phyloP scores from a whole-genome alignment of 1,140 invertebrate species.

The Anastrepha obliqua region DNA sequence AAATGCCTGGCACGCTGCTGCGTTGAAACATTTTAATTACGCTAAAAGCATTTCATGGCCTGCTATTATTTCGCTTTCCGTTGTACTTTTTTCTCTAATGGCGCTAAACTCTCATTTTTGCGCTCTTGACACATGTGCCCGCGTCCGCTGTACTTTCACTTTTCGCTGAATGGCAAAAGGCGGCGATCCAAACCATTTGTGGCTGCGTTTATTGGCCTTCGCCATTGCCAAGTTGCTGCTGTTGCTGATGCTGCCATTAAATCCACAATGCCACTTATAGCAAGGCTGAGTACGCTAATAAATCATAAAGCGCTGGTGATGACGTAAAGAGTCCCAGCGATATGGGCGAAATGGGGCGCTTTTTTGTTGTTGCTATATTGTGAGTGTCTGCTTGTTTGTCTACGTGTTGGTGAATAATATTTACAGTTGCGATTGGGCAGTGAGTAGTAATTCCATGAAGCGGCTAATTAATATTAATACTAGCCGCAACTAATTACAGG shows the following conservation, averaged over 20 bases:
- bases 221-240: background rate
- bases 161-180: background rate
- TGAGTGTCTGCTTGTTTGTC: background rate
- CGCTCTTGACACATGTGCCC: background rate
- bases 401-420: background rate
- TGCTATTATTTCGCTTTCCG: background rate
- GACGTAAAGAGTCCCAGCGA: background rate
- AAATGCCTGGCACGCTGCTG: background rate
- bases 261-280: too few species aligned
- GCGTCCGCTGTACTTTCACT: background rate
- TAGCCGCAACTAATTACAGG: constrained; percentile 54
- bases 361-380: background rate
- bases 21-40: background rate
- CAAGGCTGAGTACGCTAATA: background rate
- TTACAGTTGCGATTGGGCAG: constrained; percentile 20
- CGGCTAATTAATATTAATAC: constrained; percentile 55
- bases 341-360: background rate
- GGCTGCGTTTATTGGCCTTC: background rate
- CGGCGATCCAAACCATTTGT: background rate
- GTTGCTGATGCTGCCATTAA: background rate
- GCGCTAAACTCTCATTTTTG: background rate
- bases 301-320: background rate
- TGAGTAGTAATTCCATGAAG: constrained; percentile 51
- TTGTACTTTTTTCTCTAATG: background rate
- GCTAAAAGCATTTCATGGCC: constrained; percentile 35